Conservation (phyloP, 1,140 invertebrate genomes). For the Maconellicoccus hirsutus region DNA sequence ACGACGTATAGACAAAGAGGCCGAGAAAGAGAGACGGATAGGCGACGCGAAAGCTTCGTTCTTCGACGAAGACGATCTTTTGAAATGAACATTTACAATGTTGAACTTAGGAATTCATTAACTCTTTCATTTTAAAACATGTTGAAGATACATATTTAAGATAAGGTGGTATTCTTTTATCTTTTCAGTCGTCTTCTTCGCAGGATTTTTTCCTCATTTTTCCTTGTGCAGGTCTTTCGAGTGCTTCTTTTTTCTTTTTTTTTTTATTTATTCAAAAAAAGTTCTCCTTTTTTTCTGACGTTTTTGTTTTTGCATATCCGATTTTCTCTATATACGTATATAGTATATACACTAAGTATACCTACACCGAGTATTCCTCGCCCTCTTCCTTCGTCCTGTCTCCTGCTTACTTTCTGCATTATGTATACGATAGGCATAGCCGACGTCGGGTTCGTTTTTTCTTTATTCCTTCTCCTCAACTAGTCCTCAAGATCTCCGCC, state of each 20-base stretch:
- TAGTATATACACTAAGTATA: background rate
- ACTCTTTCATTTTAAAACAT: conserved; percentile 19
- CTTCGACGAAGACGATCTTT: conserved; percentile 19
- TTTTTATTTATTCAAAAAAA: background rate
- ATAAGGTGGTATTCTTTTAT: conserved; percentile 21
- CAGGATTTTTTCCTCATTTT: conserved; percentile 1
- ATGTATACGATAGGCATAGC: too few species aligned
- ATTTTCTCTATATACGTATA: background rate
- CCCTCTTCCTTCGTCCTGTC: background rate
- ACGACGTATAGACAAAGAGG: background rate
- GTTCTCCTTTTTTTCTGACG: background rate
- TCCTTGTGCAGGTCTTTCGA: conserved; percentile 16
- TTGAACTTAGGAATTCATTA: conserved; percentile 22
- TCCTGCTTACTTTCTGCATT: too few species aligned
- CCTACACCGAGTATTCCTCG: background rate
- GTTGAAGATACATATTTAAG: conserved; percentile 21
- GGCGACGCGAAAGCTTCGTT: background rate
- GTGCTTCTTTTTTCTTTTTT: conserved; percentile 14
- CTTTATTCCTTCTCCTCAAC: background rate
- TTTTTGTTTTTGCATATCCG: background rate
- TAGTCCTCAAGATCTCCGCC: conserved; percentile 13
- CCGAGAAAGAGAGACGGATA: background rate
- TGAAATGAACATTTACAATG: conserved; percentile 17
- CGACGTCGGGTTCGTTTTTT: too few species aligned
- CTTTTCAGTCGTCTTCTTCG: conserved; percentile 18